Evolutionary conservation across 2,888 invertebrate genomes (phyloP).

Genomic region (Watsonalla cultraria): DNA sequence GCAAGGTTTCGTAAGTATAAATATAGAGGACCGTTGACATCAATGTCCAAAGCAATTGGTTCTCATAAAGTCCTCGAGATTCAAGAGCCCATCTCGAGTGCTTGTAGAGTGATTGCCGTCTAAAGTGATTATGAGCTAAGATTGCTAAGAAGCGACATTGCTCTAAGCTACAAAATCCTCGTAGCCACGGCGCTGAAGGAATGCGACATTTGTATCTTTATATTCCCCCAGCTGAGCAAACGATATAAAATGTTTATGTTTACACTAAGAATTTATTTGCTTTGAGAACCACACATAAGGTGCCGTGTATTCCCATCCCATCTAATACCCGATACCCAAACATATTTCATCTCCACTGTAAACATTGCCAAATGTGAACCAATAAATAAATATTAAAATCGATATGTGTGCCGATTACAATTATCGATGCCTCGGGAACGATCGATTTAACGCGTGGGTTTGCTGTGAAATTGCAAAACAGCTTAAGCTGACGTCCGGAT

Average conservation of each 20-base stretch:
- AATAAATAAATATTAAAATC: constrained; percentile 41
- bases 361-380: constrained; percentile 30
- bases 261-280: constrained; percentile 28
- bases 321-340: constrained; percentile 32
- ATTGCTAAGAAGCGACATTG: not conserved
- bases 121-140: not conserved
- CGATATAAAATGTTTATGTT: constrained; percentile 6
- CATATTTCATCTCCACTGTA: constrained; percentile 37
- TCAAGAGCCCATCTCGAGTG: not conserved
- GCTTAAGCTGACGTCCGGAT: constrained; percentile 45
- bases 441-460: constrained; percentile 49
- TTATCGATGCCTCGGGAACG: constrained; percentile 42
- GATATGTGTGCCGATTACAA: constrained; percentile 44
- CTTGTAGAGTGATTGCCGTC: not conserved
- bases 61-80: not conserved
- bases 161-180: not conserved
- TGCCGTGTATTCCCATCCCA: constrained; percentile 31
- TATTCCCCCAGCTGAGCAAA: not conserved
- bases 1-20: not conserved
- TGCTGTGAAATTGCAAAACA: constrained; percentile 51
- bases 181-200: not conserved
- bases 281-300: constrained; percentile 26
- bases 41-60: not conserved
- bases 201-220: not conserved
- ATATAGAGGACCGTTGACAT: not conserved